Percentiles rank a stretch among this genome's conserved stretches.
phyloP scores from a whole-genome alignment of 2,113 vertebrate genomes.

The Leptobrachium ailaonicum region DNA sequence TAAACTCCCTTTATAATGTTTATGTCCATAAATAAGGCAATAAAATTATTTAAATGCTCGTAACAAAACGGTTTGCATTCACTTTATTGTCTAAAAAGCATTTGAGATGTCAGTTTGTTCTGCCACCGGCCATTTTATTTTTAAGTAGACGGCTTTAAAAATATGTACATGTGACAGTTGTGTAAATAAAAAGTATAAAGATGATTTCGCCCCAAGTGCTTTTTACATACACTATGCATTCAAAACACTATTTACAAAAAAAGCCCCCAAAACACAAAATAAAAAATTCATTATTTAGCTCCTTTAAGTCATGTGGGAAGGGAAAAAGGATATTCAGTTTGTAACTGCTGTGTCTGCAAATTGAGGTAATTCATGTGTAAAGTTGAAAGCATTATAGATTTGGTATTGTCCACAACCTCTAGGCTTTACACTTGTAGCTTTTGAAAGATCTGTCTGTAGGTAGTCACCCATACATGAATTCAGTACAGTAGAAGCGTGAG shows the following conservation, averaged over 20 bases:
- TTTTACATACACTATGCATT: constrained; percentile 52
- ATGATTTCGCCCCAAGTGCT: constrained; percentile 53
- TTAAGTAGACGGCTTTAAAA: constrained; percentile 39
- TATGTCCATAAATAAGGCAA: constrained; percentile 57
- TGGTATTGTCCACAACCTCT: constrained; percentile 54
- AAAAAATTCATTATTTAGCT: constrained; percentile 43
- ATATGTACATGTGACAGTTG: constrained; percentile 38
- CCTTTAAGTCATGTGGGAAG: constrained; percentile 59
- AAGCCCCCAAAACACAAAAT: constrained; percentile 34
- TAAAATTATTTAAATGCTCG: constrained; percentile 55
- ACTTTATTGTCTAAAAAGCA: constrained; percentile 6
- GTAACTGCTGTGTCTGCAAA: constrained; percentile 65
- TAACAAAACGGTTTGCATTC: constrained; percentile 39
- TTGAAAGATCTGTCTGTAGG: constrained; percentile 50
- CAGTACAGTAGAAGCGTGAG: constrained; percentile 50
- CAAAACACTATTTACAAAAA: constrained; percentile 65
- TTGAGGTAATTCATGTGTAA: constrained; percentile 68
- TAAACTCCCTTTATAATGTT: constrained; percentile 44
- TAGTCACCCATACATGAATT: constrained; percentile 57
- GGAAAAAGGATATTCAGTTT: constrained; percentile 60
- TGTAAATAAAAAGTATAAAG: constrained; percentile 39
- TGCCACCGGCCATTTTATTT: constrained; percentile 15
- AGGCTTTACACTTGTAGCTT: constrained; percentile 51
- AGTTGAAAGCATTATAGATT: constrained; percentile 52
- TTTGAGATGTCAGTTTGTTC: not conserved